These are phyloP conservation scores for Thecophora atra DNA, from an alignment of 2,888 invertebrate species.

Conservation along the genomic window DNA sequence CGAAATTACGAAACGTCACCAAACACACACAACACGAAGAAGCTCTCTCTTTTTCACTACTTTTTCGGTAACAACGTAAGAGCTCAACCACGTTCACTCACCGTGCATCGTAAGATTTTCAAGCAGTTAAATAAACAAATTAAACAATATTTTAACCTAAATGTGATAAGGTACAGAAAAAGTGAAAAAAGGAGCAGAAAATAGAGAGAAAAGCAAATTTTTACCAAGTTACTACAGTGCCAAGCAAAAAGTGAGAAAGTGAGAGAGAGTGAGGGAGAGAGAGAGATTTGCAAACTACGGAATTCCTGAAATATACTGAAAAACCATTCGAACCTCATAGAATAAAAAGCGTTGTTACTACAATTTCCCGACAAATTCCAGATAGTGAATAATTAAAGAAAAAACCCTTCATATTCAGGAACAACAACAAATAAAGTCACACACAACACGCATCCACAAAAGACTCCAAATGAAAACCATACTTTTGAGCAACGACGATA, in stretches of 20 bases:
- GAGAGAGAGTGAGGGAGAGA: background rate
- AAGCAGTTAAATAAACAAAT: background rate
- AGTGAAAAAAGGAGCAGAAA: background rate
- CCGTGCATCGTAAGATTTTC: too few relatives aligned
- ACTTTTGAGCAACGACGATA: conserved; percentile 58
- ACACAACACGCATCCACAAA: conserved; percentile 6
- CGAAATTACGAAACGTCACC: too few relatives aligned
- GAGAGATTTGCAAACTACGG: background rate
- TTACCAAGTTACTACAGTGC: conserved; percentile 22
- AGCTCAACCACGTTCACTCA: too few relatives aligned
- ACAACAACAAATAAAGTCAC: background rate
- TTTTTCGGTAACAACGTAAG: background rate
- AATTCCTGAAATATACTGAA: conserved; percentile 20
- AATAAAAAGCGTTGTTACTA: background rate
- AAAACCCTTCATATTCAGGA: background rate
- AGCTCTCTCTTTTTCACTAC: conserved; percentile 17
- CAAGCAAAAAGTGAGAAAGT: conserved; percentile 8
- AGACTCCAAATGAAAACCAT: conserved; percentile 59
- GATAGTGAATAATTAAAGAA: background rate
- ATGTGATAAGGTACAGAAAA: conserved; percentile 22
- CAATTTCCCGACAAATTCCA: background rate
- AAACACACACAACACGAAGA: background rate
- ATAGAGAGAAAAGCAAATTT: background rate
- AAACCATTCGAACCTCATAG: conserved; percentile 35
- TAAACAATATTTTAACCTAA: conserved; percentile 2